Base-by-base conservation (phyloP, 2,797 vertebrate genomes). In the Adrianichthys oophorus region DNA sequence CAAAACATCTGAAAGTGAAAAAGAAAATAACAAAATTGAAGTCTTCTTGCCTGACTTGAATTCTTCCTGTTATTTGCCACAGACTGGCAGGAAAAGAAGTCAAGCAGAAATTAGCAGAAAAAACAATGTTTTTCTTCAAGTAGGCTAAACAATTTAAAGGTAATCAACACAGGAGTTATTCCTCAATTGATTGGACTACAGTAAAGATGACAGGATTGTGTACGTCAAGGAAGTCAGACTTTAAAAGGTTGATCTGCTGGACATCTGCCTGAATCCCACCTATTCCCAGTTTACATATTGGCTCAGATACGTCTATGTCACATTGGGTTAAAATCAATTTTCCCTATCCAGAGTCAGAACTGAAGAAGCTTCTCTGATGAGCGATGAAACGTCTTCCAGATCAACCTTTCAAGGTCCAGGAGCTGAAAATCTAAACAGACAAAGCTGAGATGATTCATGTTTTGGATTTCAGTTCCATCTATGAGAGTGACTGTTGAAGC, bases 101-200 rank as follows among this genome's bases (percentile, higher is more conserved):
- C 52, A 53, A 32, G 24, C 1, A 46, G 8, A 18, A 18, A 45
- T 45, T 18, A 26, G 26, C 5, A 26, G 1, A 26, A 26, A 26
- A 26, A 6, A 7, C n/a, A n/a, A n/a, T n/a, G n/a, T 4, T 24
- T 29, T 32, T 32, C 10, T 37, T 37, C 12, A 37, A 12, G 32
- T 12, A 37, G 3, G 32, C 12, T 37, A 12, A 37, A 37, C 26
- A 6, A 26, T 6, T 26, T 26, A 6, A 37, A 37, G 12, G 1
- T 13, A 37, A 37, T 37, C 32, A 37, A 53, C 57, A 75, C 79
- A 70, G 77, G 74, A 67, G 68, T 82, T 62, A 64, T 74, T 37
- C 32, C 32, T 37, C 2, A 21, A 29, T 73, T 72, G 26, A 41
- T 48, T 2, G 56, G 43, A 72, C 79, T 52, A 51, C 29, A 61